These are phyloP conservation scores for Polydrusus cervinus DNA, from an alignment of 2,888 invertebrate genomes.

Conservation along the genomic window DNA sequence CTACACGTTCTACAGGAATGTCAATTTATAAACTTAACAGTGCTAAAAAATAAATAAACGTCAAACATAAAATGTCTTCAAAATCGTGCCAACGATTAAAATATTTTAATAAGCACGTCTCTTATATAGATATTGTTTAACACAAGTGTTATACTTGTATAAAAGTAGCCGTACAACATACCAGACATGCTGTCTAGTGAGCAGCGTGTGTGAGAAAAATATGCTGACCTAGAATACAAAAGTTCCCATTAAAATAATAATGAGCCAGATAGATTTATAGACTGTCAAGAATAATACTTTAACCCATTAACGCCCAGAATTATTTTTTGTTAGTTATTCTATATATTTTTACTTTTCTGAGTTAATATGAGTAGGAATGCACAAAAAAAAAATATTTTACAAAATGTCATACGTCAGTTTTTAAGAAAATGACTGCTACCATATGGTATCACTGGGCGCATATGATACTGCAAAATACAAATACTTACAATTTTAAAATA, in stretches of 20 bases:
- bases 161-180: constrained; percentile 33
- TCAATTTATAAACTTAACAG: background rate
- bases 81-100: constrained; percentile 14
- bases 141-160: constrained; percentile 18
- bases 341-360: too few species aligned
- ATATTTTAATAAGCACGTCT: constrained; percentile 8
- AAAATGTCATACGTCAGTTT: too few species aligned
- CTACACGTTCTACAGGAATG: background rate
- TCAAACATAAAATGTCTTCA: background rate
- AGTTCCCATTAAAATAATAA: constrained; percentile 44
- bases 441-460: too few species aligned
- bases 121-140: constrained; percentile 2
- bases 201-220: constrained; percentile 49
- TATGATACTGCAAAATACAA: too few species aligned
- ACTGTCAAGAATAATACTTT: constrained; percentile 35
- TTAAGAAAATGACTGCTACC: too few species aligned
- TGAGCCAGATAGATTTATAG: constrained; percentile 36
- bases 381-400: too few species aligned
- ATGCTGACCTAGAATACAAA: constrained; percentile 48
- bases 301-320: too few species aligned
- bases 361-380: too few species aligned
- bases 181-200: constrained; percentile 41
- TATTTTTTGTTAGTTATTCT: too few species aligned
- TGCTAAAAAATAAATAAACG: background rate
- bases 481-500: too few species aligned